Conservation (phyloP, 37 sponge, comb jelly and placozoan species). For the Hexactinellida sp. region DNA sequence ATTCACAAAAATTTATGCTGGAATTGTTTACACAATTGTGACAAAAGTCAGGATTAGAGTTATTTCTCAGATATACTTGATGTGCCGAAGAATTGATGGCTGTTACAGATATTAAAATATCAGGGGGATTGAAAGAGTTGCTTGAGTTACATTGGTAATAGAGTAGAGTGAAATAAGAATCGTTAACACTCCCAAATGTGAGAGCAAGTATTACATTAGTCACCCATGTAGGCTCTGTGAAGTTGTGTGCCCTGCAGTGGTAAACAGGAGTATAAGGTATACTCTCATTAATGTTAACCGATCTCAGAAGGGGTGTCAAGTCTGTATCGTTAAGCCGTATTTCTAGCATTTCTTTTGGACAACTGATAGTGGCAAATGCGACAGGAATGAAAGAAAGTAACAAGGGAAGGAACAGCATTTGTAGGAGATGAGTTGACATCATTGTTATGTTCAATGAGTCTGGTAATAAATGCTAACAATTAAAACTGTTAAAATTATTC, state of each 20-base stretch:
- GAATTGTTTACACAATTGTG: background rate
- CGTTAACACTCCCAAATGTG: background rate
- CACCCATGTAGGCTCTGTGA: background rate
- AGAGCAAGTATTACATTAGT: background rate
- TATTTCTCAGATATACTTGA: background rate
- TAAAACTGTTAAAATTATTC: no score
- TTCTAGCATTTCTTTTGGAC: background rate
- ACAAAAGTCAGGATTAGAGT: background rate
- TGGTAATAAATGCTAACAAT: no score
- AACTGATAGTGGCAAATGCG: background rate
- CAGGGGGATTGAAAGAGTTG: background rate
- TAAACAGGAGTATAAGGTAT: no score
- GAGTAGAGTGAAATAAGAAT: background rate
- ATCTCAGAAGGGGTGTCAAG: background rate
- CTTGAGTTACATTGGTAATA: slow-evolving; percentile 3
- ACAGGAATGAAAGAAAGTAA: background rate
- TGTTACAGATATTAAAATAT: background rate
- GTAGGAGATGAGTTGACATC: background rate
- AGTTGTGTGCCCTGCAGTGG: background rate
- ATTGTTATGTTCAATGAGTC: no score
- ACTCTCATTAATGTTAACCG: background rate
- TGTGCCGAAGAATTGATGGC: background rate
- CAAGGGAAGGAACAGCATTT: no score
- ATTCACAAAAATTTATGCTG: background rate
- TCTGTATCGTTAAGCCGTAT: background rate